Base-by-base conservation (phyloP, 2,888 invertebrate genomes). In the Yponomeuta malinellus region DNA sequence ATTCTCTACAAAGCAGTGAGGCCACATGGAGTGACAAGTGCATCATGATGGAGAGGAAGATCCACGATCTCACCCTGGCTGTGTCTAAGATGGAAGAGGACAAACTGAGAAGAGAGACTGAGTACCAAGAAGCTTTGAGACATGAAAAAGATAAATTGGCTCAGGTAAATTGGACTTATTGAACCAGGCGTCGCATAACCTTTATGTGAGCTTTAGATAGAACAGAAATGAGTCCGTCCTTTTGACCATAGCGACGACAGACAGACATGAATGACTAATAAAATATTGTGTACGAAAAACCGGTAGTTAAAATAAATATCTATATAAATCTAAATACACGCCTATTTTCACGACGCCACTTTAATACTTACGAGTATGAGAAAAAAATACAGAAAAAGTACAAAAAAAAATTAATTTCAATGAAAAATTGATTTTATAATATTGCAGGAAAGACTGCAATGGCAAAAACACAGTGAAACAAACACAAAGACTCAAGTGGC, bases 41-140 rank as follows among this genome's bases (percentile, higher is more conserved):
- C 75, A 77, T 83, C 2, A 87, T 85, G 74, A 79, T 91, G 76
- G 90, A 92, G 73, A 79, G 83, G 59, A 91, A 88, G 75, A 77
- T 92, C 43, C 82, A 86, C 74, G 92, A 93, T 63, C 76, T 90
- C 70, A 83, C 84, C 43, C 81, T 83, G 70, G 77, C 82, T 15
- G 72, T 92, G 15, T 75, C 84, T 3, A 89, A 85, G 79, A 81
- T 90, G 81, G 90, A 92, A 76, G 90, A 92, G 69, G 89, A 92
- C 31, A 90, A 85, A 74, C 74, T 80, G 3, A 82, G 82, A 73
- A 77, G 77, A 75, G 90, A 92, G 74, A 76, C 76, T 12, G 92
- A 92, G 63, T 85, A 79, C 73, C 88, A 87, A 73, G 90, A 92
- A 73, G 74, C 81, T 63, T 74, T 93, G n/a, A 90, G 82, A 76